Evolutionary conservation across 1,140 invertebrate genomes (phyloP).

Genomic region (Drosophila teissieri): DNA sequence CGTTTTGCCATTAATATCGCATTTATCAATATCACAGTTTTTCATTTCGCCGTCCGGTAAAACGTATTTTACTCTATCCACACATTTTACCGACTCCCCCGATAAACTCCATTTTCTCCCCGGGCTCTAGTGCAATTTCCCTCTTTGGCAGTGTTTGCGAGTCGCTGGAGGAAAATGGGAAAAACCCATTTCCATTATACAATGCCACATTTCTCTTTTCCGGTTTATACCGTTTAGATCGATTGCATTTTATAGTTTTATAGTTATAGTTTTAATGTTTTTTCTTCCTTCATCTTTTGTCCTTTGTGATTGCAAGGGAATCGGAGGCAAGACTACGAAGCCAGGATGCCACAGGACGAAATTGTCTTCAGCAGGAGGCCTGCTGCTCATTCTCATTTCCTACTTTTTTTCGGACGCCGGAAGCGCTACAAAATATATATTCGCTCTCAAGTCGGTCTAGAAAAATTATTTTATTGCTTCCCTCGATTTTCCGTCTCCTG

Average conservation of each 20-base stretch:
- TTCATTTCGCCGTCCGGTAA: conserved; percentile 71
- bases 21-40: conserved; percentile 82
- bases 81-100: conserved; percentile 11
- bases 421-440: conserved; percentile 74
- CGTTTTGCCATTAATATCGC: conserved; percentile 77
- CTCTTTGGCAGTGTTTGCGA: conserved; percentile 35
- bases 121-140: conserved; percentile 45
- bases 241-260: conserved; percentile 82
- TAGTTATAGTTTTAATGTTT: conserved; percentile 81
- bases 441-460: conserved; percentile 57
- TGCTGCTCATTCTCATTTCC: conserved; percentile 44
- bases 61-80: conserved; percentile 66
- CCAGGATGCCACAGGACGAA: conserved; percentile 48
- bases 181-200: conserved; percentile 78
- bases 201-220: conserved; percentile 77
- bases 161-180: conserved; percentile 44
- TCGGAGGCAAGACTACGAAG: conserved; percentile 27
- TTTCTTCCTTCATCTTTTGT: conserved; percentile 34
- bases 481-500: conserved; percentile 48
- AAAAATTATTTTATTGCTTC: conserved; percentile 80
- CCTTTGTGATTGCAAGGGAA: conserved; percentile 34
- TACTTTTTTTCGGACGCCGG: conserved; percentile 51
- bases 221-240: conserved; percentile 79
- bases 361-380: conserved; percentile 55
- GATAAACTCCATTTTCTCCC: conserved; percentile 22